Evolutionary conservation across 2,113 vertebrate genomes (phyloP).

Genomic region (Triplophysa siluroides): DNA sequence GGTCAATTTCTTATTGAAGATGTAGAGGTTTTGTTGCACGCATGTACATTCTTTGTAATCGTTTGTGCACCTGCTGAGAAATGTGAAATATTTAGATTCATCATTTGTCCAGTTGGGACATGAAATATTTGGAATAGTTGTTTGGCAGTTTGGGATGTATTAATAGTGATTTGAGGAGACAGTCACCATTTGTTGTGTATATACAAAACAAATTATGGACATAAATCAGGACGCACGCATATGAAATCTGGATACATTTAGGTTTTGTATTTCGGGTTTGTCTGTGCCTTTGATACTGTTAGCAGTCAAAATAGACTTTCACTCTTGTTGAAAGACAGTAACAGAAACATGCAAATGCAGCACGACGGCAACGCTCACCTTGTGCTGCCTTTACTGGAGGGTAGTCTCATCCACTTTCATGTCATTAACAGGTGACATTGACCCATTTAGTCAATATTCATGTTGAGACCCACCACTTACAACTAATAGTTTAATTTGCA

Average conservation of each 20-base stretch:
- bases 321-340: not conserved
- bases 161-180: conserved; percentile 7
- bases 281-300: not conserved
- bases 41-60: conserved; percentile 52
- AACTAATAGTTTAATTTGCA: conserved; percentile 74
- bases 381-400: conserved; percentile 26
- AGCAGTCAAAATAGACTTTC: not conserved
- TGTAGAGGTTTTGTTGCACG: conserved; percentile 21
- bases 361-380: conserved; percentile 22
- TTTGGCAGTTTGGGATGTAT: conserved; percentile 16
- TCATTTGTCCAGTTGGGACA: not conserved
- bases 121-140: not conserved
- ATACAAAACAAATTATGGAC: not conserved
- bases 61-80: conserved; percentile 46
- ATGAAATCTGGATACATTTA: not conserved
- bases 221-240: not conserved
- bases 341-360: not conserved
- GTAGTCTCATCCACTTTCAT: conserved; percentile 18
- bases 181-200: not conserved
- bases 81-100: conserved; percentile 1
- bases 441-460: conserved; percentile 72
- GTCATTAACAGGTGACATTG: conserved; percentile 77
- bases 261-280: not conserved
- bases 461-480: conserved; percentile 67
- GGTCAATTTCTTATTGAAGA: conserved; percentile 28